Conservation (phyloP, 2,113 vertebrate genomes). For the Pogonocichla stellata region DNA sequence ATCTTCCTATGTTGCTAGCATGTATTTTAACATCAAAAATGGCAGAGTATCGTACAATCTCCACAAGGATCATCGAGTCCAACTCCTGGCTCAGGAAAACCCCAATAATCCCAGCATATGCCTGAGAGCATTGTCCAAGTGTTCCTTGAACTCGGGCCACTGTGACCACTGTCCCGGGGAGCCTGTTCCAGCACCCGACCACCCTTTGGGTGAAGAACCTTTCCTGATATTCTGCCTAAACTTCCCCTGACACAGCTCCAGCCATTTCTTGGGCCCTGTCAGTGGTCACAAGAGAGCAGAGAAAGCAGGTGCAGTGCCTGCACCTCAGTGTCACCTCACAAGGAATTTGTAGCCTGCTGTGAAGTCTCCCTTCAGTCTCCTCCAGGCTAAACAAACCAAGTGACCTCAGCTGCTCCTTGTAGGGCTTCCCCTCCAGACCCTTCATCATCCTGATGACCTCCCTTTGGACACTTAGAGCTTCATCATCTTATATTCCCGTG, state of each 20-base stretch:
- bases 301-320: background rate
- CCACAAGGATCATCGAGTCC: background rate
- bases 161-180: background rate
- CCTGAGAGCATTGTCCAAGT: background rate
- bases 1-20: background rate
- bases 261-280: background rate
- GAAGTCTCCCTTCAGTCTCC: background rate
- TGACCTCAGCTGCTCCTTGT: background rate
- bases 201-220: background rate
- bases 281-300: background rate
- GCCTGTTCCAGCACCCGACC: background rate
- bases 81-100: background rate
- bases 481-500: background rate
- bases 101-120: background rate
- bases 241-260: background rate
- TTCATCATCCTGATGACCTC: background rate
- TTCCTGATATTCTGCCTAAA: background rate
- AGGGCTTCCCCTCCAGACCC: background rate
- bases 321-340: background rate
- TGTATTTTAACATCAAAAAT: background rate
- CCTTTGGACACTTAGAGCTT: background rate
- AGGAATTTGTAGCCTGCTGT: background rate
- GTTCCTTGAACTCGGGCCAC: background rate
- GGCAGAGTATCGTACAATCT: background rate
- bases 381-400: background rate